phyloP scores from a whole-genome alignment of 2,797 vertebrate genomes.

The Loris lydekkerianus region DNA sequence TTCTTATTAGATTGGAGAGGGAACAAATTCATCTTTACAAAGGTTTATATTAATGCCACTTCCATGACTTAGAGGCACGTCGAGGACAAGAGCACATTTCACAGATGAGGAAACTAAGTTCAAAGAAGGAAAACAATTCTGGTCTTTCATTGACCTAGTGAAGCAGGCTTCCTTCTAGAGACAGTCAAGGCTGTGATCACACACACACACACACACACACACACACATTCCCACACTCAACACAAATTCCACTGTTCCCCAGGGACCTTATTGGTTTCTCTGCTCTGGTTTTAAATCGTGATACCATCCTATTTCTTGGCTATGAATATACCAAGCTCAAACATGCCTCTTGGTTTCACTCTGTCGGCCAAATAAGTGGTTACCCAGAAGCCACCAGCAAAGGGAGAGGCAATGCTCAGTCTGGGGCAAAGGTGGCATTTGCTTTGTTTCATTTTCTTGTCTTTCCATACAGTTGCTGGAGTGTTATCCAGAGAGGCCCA shows the following conservation, averaged over 20 bases:
- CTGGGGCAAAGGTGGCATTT: not conserved
- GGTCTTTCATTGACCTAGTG: not conserved
- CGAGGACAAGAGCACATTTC: not conserved
- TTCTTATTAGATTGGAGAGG: not conserved
- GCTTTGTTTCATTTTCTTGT: not conserved
- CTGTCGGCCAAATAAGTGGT: not conserved
- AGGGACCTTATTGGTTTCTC: not conserved
- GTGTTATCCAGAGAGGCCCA: not conserved
- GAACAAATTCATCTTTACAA: not conserved
- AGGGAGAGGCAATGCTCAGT: accelerated
- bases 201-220: not conserved
- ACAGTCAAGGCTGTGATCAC: not conserved
- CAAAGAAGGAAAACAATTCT: not conserved
- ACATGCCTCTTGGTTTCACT: not conserved
- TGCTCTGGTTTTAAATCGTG: not conserved
- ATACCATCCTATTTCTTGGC: not conserved
- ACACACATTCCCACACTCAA: too few relatives aligned
- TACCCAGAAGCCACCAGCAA: not conserved
- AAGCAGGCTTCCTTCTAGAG: not conserved
- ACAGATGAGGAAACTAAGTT: not conserved
- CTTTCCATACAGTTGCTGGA: not conserved
- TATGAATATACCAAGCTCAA: conserved; percentile 1
- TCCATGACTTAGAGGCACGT: not conserved
- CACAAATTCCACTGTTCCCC: accelerated
- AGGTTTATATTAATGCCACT: not conserved